phyloP scores from a whole-genome alignment of 2,888 invertebrate genomes.

The Patella ulyssiponensis region DNA sequence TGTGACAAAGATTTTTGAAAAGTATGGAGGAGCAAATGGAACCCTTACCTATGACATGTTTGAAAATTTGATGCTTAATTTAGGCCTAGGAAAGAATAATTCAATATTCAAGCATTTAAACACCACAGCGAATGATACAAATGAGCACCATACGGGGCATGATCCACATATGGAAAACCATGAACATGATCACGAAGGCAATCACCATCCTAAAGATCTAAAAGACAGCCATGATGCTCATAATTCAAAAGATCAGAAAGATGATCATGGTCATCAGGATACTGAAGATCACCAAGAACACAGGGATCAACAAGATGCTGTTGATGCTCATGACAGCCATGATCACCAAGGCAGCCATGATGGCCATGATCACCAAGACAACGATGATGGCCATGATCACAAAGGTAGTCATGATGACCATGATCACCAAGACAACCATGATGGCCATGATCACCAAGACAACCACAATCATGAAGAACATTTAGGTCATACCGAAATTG shows the following conservation, averaged over 20 bases:
- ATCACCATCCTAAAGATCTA: too few relatives aligned
- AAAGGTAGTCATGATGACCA: background rate
- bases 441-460: background rate
- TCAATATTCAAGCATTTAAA: background rate
- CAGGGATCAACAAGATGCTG: background rate
- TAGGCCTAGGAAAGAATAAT: background rate
- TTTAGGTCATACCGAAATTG: background rate
- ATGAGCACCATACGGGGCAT: too few relatives aligned
- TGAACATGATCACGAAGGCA: too few relatives aligned
- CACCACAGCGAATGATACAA: too few relatives aligned
- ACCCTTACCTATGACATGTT: background rate
- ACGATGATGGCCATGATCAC: background rate
- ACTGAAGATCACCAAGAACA: background rate
- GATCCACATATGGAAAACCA: too few relatives aligned
- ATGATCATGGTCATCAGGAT: background rate
- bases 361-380: background rate
- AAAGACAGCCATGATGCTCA: too few relatives aligned
- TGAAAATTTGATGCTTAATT: background rate
- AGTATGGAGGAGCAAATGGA: conserved; percentile 13
- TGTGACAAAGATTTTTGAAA: conserved; percentile 10
- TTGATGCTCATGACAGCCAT: background rate
- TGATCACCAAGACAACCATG: background rate
- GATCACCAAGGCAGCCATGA: background rate
- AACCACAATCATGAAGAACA: background rate
- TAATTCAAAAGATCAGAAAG: background rate